Evolutionary conservation across 1,140 invertebrate species (phyloP).

Genomic region (Lanistes nyassanus): DNA sequence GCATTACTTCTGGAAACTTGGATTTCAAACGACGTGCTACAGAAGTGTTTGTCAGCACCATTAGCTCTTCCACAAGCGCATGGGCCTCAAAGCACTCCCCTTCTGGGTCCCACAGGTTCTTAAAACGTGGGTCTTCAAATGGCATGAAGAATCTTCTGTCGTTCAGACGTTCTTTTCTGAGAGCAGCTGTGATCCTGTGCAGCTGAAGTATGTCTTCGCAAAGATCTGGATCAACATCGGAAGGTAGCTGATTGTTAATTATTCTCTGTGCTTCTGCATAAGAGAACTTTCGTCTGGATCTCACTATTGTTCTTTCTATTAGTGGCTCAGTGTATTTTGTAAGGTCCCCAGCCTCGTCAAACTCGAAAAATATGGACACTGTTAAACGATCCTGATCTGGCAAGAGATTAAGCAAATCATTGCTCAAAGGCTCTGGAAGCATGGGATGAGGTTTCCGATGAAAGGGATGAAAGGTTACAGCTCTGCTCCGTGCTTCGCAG

Average conservation of each 20-base stretch:
- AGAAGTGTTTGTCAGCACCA: constrained; percentile 45
- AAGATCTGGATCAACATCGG: constrained; percentile 7
- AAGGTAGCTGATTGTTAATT: constrained; percentile 25
- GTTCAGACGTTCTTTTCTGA: constrained; percentile 40
- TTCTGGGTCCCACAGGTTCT: constrained; percentile 25
- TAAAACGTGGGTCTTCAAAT: constrained; percentile 33
- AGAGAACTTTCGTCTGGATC: constrained; percentile 39
- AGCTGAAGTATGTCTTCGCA: constrained; percentile 35
- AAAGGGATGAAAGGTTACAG: constrained; percentile 56
- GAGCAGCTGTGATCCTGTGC: constrained; percentile 36
- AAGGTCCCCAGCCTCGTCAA: constrained; percentile 30
- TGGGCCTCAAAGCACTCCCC: constrained; percentile 50
- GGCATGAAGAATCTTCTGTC: constrained; percentile 38
- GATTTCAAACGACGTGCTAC: constrained; percentile 36
- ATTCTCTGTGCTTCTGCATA: constrained; percentile 50
- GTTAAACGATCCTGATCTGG: constrained; percentile 52
- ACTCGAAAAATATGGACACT: constrained; percentile 49
- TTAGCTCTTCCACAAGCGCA: constrained; percentile 55
- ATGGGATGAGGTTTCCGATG: constrained; percentile 58
- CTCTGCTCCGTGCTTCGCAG: constrained; percentile 54
- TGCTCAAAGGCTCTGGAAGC: constrained; percentile 63
- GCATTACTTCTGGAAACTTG: constrained; percentile 30
- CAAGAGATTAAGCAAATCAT: constrained; percentile 63
- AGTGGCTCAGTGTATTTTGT: background rate
- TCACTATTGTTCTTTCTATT: constrained; percentile 41